Percentiles rank a stretch among this genome's conserved stretches.
Conservation (phyloP, 2,888 invertebrate genomes). For the Biston betularia region DNA sequence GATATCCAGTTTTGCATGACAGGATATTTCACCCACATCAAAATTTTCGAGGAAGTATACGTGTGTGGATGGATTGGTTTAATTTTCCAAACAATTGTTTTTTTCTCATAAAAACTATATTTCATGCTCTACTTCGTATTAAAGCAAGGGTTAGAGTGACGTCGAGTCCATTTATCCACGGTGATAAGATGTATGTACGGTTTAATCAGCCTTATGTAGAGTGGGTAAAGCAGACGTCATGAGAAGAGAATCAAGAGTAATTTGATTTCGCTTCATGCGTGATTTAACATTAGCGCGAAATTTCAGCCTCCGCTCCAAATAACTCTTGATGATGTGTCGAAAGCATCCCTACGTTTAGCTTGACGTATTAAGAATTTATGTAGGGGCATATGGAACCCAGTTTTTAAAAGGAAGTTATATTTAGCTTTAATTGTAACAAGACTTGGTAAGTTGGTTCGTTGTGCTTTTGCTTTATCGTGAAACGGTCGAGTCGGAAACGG, state of each 20-base stretch:
- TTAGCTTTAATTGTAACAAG: neutral
- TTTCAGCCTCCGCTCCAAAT: constrained; percentile 8
- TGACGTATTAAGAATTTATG: neutral
- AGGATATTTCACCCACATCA: constrained; percentile 29
- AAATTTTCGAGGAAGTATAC: constrained; percentile 7
- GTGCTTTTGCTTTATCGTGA: too few relatives aligned
- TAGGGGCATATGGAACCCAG: neutral
- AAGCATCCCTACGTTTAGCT: constrained; percentile 17
- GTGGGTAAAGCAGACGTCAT: neutral
- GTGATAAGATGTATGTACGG: neutral
- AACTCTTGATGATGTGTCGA: constrained; percentile 30
- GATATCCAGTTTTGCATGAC: constrained; percentile 33
- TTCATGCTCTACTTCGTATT: constrained; percentile 8
- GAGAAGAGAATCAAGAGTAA: constrained; percentile 15
- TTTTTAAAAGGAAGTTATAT: neutral
- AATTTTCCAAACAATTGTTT: constrained; percentile 14
- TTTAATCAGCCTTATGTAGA: neutral
- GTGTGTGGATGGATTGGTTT: neutral
- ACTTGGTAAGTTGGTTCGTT: too few relatives aligned
- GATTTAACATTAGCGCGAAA: constrained; percentile 20
- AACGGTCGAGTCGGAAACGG: too few relatives aligned
- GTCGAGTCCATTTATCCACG: constrained; percentile 9
- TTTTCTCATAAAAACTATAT: constrained; percentile 10
- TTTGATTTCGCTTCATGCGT: constrained; percentile 17
- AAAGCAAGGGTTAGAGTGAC: constrained; percentile 4